Conservation (phyloP, 2,113 vertebrate species). For the Pandion haliaetus region DNA sequence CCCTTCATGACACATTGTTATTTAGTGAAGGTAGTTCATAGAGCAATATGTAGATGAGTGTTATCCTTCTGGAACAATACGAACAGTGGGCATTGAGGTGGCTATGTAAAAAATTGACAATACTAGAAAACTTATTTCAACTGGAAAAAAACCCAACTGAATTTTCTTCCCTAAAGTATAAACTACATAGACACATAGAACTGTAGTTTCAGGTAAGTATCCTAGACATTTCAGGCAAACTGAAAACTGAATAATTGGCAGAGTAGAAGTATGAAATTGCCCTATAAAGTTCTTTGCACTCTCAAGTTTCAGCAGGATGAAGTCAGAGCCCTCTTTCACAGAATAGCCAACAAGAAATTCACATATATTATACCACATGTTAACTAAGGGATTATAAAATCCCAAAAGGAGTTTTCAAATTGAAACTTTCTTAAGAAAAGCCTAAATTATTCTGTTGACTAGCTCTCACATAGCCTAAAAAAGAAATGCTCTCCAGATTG, state of each 20-base stretch:
- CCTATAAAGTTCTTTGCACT: background rate
- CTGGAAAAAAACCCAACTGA: background rate
- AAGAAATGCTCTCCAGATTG: background rate
- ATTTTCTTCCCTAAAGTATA: background rate
- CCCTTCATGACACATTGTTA: background rate
- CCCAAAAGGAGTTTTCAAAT: background rate
- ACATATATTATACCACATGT: background rate
- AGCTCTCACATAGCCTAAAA: background rate
- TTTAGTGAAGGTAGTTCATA: background rate
- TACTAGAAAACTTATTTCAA: background rate
- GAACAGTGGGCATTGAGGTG: background rate
- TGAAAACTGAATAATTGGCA: background rate
- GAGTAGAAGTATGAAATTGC: background rate
- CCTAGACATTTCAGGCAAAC: background rate
- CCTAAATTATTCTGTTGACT: background rate
- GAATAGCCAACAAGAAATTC: background rate
- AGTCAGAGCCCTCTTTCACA: background rate
- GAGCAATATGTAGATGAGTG: background rate
- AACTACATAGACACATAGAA: background rate
- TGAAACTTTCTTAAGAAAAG: background rate
- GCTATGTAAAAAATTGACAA: background rate
- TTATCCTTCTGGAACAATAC: background rate
- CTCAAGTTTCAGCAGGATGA: background rate
- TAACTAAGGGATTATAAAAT: background rate
- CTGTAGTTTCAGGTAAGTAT: background rate